Conservation (phyloP, 2,113 vertebrate genomes). For the Mirounga angustirostris region DNA sequence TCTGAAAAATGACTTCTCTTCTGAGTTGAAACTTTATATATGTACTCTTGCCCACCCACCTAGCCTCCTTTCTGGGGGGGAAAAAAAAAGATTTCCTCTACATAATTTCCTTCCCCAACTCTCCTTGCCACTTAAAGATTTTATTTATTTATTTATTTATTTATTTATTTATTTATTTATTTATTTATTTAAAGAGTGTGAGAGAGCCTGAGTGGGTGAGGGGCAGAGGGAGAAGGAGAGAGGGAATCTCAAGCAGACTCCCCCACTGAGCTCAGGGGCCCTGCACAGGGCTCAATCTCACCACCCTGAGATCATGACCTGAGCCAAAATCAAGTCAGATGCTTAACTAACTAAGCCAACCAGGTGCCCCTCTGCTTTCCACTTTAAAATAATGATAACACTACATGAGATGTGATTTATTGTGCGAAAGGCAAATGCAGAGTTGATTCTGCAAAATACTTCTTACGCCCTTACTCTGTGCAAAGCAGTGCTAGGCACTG, state of each 20-base stretch:
- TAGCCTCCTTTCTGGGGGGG: background rate
- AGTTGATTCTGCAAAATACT: background rate
- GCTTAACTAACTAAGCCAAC: background rate
- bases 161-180: too few relatives aligned
- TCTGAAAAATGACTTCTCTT: constrained; percentile 1
- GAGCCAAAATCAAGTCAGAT: background rate
- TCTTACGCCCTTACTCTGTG: background rate
- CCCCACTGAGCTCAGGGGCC: background rate
- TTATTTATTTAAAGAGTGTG: background rate
- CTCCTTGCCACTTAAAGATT: background rate
- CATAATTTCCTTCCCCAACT: background rate
- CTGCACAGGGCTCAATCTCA: too few relatives aligned
- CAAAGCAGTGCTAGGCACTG: background rate
- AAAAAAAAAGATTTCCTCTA: background rate
- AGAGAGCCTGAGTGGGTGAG: too few relatives aligned
- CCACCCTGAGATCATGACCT: background rate
- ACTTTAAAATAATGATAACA: background rate
- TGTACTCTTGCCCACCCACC: background rate
- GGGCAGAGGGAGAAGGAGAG: background rate
- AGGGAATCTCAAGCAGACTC: background rate
- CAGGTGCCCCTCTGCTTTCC: background rate
- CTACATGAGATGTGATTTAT: background rate
- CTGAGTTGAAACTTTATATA: background rate
- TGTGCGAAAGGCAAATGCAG: background rate
- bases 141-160: too few relatives aligned